Percentiles rank a stretch among this genome's conserved stretches.
phyloP scores from a whole-genome alignment of 2,113 vertebrate species.

The Pitta sordida region DNA sequence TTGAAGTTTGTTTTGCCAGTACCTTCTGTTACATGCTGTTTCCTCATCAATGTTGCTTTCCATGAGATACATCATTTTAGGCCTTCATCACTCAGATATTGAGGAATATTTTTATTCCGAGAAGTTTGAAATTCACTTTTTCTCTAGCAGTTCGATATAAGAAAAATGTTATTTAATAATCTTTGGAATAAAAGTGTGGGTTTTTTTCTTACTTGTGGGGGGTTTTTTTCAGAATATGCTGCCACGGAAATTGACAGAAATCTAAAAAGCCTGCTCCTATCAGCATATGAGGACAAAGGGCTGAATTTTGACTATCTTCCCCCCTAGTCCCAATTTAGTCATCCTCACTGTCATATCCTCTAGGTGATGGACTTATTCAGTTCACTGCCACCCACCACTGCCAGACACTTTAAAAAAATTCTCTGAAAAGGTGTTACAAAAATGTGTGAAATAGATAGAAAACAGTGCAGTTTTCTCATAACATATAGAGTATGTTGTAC shows the following conservation, averaged over 20 bases:
- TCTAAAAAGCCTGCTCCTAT: neutral
- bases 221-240: neutral
- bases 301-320: neutral
- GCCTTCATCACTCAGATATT: neutral
- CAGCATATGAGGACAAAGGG: neutral
- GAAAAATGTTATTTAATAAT: neutral
- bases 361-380: neutral
- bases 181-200: neutral
- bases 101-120: neutral
- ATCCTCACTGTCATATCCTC: neutral
- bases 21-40: neutral
- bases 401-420: neutral
- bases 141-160: neutral
- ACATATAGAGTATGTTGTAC: neutral
- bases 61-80: neutral
- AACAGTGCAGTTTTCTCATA: neutral
- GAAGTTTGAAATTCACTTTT: neutral
- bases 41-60: neutral
- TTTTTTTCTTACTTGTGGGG: neutral
- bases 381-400: neutral
- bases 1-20: neutral
- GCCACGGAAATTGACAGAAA: neutral
- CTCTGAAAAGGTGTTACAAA: neutral
- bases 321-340: neutral
- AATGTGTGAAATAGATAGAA: neutral